Evolutionary conservation across 2,888 invertebrate genomes (phyloP).

Genomic region (Pristionchus japonicus): DNA sequence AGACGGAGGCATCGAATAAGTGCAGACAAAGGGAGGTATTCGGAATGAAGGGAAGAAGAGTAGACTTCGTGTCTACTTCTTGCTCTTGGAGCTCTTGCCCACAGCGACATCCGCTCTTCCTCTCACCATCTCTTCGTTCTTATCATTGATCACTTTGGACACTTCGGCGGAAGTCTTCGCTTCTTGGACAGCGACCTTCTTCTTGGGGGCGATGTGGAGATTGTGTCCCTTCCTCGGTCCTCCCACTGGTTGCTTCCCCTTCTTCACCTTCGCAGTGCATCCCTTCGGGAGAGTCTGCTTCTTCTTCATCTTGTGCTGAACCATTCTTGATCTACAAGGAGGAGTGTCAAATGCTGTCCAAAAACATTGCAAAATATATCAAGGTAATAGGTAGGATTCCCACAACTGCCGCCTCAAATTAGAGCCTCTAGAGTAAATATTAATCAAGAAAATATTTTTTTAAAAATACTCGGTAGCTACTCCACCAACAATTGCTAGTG

Average conservation of each 20-base stretch:
- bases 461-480: too few species aligned
- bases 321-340: too few species aligned
- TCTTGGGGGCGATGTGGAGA: constrained; percentile 66
- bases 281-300: constrained; percentile 65
- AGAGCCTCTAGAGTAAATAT: too few species aligned
- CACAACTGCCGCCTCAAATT: too few species aligned
- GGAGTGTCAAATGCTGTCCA: too few species aligned
- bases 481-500: too few species aligned
- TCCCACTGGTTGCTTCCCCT: constrained; percentile 45
- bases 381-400: too few species aligned
- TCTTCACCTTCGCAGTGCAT: constrained; percentile 63
- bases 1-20: too few species aligned
- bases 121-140: constrained; percentile 72
- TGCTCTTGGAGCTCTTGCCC: constrained; percentile 55
- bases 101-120: constrained; percentile 65
- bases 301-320: too few species aligned
- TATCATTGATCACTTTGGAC: constrained; percentile 70
- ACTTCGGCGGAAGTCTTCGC: constrained; percentile 63
- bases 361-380: too few species aligned
- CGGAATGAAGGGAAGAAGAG: not conserved
- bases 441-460: too few species aligned
- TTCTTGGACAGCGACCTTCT: constrained; percentile 58
- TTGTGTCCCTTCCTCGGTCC: constrained; percentile 58
- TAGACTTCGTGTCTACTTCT: constrained; percentile 32
- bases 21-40: too few species aligned